Evolutionary conservation across 2,113 vertebrate species (phyloP), one percentile per base, ranked within the genome.

Genomic region (Leptocoma aspasia): DNA sequence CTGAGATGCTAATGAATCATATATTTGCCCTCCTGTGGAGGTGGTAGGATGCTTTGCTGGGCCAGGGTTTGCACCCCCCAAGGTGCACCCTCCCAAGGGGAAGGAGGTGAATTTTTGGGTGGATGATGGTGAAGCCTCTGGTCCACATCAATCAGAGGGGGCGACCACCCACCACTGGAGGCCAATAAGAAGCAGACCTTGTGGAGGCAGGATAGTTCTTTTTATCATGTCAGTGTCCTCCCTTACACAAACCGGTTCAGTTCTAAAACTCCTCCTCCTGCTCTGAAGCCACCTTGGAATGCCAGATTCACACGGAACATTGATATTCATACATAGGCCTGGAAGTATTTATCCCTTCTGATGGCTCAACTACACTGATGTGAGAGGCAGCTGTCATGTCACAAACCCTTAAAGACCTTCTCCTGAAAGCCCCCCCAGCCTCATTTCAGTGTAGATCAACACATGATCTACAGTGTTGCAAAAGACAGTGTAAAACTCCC

Each of bases 1-100:
- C n/a, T 23, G n/a, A 47, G 69, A 47, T 18, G 28, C 28, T 47
- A 39, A 49, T 31, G 45, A 17, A 2, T 54, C 9, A 53, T 54
- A 22, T 6, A 27, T 10, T 23, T 54, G 5, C 9, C 15, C 15
- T 39, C 23, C 39, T 39, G 19, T 47, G 23, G 28, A 41, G 22
- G 11, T 33, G n/a, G 18, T 33, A 39, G 12, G 15, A 18, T 56
- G 18, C 18, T 54, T 54, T 47, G 2, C 21, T 39, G 23, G 27
- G 14, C 17, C 3, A 8, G 15, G 22, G 5, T 39, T 64, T 64
- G 14, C 41, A 47, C 6, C 9, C 6, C 14, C 10, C 4, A 0
- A 28, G 5, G 44, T n/a, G 18, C 53, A 28, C 10, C 8, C 9
- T 61, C 11, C 6, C 4, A 0, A 19, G 8, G 15, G 4, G 2